A percentile compares a stretch with the other conserved stretches of the same genome.
Evolutionary conservation across 1,140 invertebrate species (phyloP).

Genomic region (Araneus ventricosus): DNA sequence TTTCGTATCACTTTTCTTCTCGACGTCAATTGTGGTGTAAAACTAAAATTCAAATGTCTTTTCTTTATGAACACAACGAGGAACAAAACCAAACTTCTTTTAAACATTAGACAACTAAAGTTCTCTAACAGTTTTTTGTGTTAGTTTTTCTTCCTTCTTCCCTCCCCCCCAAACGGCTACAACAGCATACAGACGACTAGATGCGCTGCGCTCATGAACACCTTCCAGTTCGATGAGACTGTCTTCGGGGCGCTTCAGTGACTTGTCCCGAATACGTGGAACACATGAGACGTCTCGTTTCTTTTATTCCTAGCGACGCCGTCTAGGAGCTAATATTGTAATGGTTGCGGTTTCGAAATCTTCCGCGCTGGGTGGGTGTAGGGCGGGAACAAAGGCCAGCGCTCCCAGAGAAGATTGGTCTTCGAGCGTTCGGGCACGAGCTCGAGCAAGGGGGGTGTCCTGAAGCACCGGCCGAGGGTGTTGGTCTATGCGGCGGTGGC

Average conservation of each 20-base stretch:
- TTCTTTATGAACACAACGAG: conserved; percentile 9
- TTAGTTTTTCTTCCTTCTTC: neutral
- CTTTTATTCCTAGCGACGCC: conserved; percentile 53
- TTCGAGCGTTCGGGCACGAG: conserved; percentile 13
- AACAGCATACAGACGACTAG: neutral
- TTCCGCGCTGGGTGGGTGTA: conserved; percentile 31
- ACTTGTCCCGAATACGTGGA: neutral
- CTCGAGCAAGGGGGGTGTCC: too few relatives aligned
- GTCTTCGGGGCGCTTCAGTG: neutral
- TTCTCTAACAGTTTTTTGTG: neutral
- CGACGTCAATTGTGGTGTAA: conserved; percentile 45
- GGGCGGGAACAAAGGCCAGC: neutral
- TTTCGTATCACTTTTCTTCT: conserved; percentile 4
- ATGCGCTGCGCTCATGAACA: neutral
- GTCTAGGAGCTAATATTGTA: conserved; percentile 49
- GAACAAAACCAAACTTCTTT: conserved; percentile 8
- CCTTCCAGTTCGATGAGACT: neutral
- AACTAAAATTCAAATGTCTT: conserved; percentile 54
- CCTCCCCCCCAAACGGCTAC: neutral
- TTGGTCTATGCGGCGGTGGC: conserved; percentile 41
- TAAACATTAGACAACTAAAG: neutral
- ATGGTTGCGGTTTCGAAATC: neutral
- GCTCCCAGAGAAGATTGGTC: conserved; percentile 47
- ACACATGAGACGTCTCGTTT: neutral
- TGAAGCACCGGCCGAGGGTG: too few relatives aligned